Evolutionary conservation across 2,888 invertebrate genomes (phyloP), one percentile per base, ranked within the genome.

Genomic region (Pollenia griseotomentosa): DNA sequence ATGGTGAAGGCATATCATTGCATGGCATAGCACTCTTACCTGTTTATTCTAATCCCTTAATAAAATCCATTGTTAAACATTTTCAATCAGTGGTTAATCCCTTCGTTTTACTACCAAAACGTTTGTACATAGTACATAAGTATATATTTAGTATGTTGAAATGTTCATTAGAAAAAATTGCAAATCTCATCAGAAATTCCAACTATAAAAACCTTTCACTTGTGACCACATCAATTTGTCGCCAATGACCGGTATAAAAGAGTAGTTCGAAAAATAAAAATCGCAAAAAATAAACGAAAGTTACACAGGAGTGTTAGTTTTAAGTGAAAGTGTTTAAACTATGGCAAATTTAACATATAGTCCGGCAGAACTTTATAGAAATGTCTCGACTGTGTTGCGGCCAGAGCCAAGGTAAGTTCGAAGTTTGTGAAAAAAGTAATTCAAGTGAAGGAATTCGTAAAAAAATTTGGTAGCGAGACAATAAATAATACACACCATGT

Each of bases 371-470:
- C 79, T 46, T 48, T 88, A 89, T 74, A 83, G 88, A 65, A 92
- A 92, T 89, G 89, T 91, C 57, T 90, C 92, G 61, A 91, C 91
- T 12, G 92, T 88, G 68, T 83, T 92, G 73, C 90, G 90, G 9
- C 90, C 92, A 66, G 91, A 92, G 75, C 89, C 92, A 16, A 91
- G 92, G 46, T 88, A 53, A 33, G 71, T 85, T 11, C 0, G 9
- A 33, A 14, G 33, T 1, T n/a, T 48, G 61, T 44, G n/a, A 19
- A 10, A 9, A 44, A 55, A 19, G n/a, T 1, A 44, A 42, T 42
- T 7, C 48, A 44, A 46, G 8, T 61, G 14, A 61, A 63, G 16
- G 12, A 12, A 14, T 14, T 12, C n/a, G 3, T n/a, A 53, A 53
- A 12, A 51, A 33, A 33, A 33, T 19, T 19, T 33, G 33, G 33